Conservation (phyloP, 2,888 invertebrate species). For the Aricia artaxerxes region DNA sequence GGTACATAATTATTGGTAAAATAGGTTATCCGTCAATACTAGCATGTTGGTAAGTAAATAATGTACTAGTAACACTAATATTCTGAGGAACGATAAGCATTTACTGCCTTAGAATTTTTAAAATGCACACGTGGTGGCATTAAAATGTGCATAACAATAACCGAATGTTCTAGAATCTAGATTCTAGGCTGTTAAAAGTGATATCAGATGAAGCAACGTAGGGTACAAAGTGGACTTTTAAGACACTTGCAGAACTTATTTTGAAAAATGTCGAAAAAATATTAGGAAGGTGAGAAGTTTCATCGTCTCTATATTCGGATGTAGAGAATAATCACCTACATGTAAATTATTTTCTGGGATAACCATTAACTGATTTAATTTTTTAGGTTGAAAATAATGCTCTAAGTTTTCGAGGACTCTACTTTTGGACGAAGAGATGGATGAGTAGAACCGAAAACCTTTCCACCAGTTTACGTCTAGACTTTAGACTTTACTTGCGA, state of each 20-base stretch:
- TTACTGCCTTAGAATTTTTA: neutral
- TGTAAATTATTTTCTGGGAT: neutral
- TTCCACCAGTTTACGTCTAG: neutral
- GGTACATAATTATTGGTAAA: conserved; percentile 21
- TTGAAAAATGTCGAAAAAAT: neutral
- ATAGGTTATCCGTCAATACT: conserved; percentile 26
- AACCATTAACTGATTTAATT: neutral
- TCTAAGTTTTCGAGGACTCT: neutral
- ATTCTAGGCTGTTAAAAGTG: neutral
- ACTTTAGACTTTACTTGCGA: neutral
- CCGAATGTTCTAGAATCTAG: neutral
- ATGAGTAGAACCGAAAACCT: no score
- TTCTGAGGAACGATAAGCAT: neutral
- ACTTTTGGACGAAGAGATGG: no score
- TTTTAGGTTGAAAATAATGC: neutral
- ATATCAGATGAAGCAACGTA: conserved; percentile 4
- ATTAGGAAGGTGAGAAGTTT: neutral
- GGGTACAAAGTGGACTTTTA: neutral
- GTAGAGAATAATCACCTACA: neutral
- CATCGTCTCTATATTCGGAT: neutral
- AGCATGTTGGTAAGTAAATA: conserved; percentile 6
- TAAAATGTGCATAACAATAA: neutral
- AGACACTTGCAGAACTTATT: neutral
- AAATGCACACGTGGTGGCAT: neutral
- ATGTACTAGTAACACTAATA: neutral